A percentile compares a stretch with the other conserved stretches of the same genome.
Evolutionary conservation across 2,797 vertebrate genomes (phyloP).

Genomic region (Morelia viridis): DNA sequence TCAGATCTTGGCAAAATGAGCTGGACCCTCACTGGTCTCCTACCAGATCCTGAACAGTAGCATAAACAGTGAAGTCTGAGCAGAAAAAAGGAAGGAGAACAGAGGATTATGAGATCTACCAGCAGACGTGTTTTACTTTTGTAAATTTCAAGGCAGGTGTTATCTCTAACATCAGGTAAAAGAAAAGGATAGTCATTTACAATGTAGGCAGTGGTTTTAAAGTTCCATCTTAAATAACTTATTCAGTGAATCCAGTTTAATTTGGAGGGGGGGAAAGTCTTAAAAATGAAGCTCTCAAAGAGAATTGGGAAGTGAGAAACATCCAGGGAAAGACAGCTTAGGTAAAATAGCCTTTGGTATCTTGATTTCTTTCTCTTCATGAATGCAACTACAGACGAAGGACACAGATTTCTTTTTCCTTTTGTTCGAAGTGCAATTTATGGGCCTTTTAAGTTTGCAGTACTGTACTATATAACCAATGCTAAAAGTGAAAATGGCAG

Average conservation of each 20-base stretch:
- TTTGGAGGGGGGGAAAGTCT: neutral
- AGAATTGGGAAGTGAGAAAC: neutral
- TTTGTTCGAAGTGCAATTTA: neutral
- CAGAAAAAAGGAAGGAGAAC: neutral
- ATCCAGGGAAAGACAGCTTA: neutral
- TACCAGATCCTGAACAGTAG: neutral
- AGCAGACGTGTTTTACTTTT: neutral
- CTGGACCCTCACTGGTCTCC: neutral
- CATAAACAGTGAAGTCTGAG: neutral
- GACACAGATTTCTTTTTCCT: neutral
- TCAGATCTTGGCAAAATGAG: neutral
- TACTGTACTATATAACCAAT: slow-evolving; percentile 17
- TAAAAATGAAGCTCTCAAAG: neutral
- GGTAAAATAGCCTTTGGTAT: neutral
- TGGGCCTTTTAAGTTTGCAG: slow-evolving; percentile 26
- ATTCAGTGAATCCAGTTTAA: neutral
- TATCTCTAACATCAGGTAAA: neutral
- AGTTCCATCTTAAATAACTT: neutral
- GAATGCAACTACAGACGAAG: neutral
- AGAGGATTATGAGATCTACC: neutral
- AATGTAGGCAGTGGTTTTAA: neutral
- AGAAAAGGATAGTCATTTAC: neutral
- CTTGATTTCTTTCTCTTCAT: neutral
- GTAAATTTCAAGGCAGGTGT: neutral
- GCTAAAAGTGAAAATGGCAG: slow-evolving; percentile 35